Base-by-base conservation (phyloP, 2,888 invertebrate species). In the Cybosia mesomella region DNA sequence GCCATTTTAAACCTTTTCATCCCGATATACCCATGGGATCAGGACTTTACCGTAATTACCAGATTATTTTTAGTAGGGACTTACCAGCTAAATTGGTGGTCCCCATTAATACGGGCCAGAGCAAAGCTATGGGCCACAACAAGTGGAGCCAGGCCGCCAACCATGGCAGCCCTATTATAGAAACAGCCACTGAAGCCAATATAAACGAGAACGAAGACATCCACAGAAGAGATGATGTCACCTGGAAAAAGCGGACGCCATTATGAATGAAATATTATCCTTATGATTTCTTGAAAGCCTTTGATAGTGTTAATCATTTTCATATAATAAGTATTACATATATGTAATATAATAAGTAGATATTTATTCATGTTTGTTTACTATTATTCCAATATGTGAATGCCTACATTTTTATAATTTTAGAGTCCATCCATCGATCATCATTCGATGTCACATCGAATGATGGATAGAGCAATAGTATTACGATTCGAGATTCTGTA, bases 101-200 rank as follows among this genome's bases (percentile, higher is more conserved):
- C 58, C 86, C 86, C 32, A 89, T 84, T 1, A 93, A 57, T 0
- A 87, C 85, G 0, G 94, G 94, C 92, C 92, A 93, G 36, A 93
- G 77, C 58, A 92, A 72, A 0, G 91, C 90, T 0, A 86, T 74
- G 0, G 94, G 89, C 91, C 91, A 91, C 5, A 87, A 79, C 34
- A 89, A 72, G 71, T 91, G 93, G 58, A 87, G 78, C 86, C 89
- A 86, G 15, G 91, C 85, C 1, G 83, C 70, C n/a, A 86, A 68
- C 92, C 91, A 91, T 54, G 84, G 85, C 15, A 77, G 74, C 1
- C 83, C 82, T 72, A 84, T 77, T 76, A 85, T 77, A 32, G 85
- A 83, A 64, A 84, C 73, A 11, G 77, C 75, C 4, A 76, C 68
- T 11, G 86, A 82, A 53, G 83, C 80, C 28, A 74, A 72, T 68